Base-by-base conservation (phyloP, 2,113 vertebrate genomes). In the Ptilonorhynchus violaceus region DNA sequence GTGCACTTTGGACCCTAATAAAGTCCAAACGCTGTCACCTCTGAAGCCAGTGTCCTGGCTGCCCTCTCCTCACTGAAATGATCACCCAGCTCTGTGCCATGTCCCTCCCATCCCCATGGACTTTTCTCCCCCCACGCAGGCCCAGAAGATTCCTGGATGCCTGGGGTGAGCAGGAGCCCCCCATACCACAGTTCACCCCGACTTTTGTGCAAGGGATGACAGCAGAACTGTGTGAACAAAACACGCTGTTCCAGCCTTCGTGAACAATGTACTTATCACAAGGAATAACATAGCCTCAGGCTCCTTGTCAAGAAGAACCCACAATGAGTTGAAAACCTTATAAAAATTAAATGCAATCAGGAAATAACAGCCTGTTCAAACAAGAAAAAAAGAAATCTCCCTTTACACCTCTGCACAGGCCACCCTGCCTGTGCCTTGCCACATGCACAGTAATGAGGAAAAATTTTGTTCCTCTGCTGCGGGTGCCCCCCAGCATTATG, bases 141-240 rank as follows among this genome's bases (percentile, higher is more conserved):
- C 18, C 7, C 10, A 16, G 33, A 17, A 44, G 33, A 15, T 5
- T 13, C 3, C 33, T 21, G 6, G 6, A 6, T 52, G 13, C 4
- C 46, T 14, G 5, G 24, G 16, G 22, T 37, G 58, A 27, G 55
- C 37, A 72, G 41, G n/a, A 69, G 13, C 4, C 5, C 33, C 33
- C 49, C 41, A 2, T 1, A 1, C 3, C 37, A 58, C 1, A 1
- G 49, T 0, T 62, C 49, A 55, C 35, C 37, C 28, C 21, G 56
- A 6, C 0, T 0, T 7, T 14, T 58, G 28, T 12, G 33, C 15
- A 12, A 23, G 18, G 11, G 3, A 80, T 23, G 1, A 0, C 0
- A 0, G 52, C n/a, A 24, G 15, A 82, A n/a, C 4, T 0, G 7
- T 0, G 17, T 0, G 6, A 46, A 76, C 59, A 55, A 80, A 88